Percentiles rank a stretch among this genome's conserved stretches.
Evolutionary conservation across 2,888 invertebrate genomes (phyloP).

Genomic region (Drosophila paranaensis): DNA sequence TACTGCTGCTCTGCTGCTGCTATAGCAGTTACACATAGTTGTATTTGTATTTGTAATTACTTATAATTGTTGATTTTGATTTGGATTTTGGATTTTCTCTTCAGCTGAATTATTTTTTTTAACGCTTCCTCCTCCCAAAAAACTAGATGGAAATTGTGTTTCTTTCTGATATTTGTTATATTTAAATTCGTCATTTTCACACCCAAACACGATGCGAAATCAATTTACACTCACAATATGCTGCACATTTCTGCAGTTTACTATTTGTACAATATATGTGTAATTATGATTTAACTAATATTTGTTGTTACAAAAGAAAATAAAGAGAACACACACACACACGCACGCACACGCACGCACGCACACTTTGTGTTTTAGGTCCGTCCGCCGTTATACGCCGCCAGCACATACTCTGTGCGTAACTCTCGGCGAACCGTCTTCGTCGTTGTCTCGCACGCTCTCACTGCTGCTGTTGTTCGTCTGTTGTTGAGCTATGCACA

Average conservation of each 20-base stretch:
- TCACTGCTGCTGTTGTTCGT: slow-evolving; percentile 27
- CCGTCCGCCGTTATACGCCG: slow-evolving; percentile 60
- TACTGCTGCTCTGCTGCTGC: slow-evolving; percentile 17
- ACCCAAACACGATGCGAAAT: slow-evolving; percentile 34
- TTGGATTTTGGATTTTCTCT: slow-evolving; percentile 38
- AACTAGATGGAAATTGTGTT: slow-evolving; percentile 46
- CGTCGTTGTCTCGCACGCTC: slow-evolving; percentile 52
- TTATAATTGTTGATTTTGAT: slow-evolving; percentile 51
- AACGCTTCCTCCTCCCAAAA: slow-evolving; percentile 22
- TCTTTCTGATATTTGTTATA: slow-evolving; percentile 20
- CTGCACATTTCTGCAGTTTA: slow-evolving; percentile 32
- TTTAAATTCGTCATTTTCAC: slow-evolving; percentile 50
- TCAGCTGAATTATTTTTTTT: slow-evolving; percentile 16
- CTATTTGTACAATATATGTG: slow-evolving; percentile 31
- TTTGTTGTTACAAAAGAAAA: slow-evolving; percentile 57
- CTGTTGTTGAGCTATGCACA: slow-evolving; percentile 26
- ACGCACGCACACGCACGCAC: slow-evolving; percentile 49
- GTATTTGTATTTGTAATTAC: slow-evolving; percentile 46
- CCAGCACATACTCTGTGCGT: slow-evolving; percentile 61
- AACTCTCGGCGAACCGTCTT: slow-evolving; percentile 59
- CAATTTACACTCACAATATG: slow-evolving; percentile 48
- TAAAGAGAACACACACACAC: slow-evolving; percentile 55
- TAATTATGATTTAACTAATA: slow-evolving; percentile 53
- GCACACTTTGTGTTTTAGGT: slow-evolving; percentile 54
- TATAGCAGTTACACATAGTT: slow-evolving; percentile 49